Base-by-base conservation (phyloP, 1,140 invertebrate species). In the Saccostrea cuccullata region DNA sequence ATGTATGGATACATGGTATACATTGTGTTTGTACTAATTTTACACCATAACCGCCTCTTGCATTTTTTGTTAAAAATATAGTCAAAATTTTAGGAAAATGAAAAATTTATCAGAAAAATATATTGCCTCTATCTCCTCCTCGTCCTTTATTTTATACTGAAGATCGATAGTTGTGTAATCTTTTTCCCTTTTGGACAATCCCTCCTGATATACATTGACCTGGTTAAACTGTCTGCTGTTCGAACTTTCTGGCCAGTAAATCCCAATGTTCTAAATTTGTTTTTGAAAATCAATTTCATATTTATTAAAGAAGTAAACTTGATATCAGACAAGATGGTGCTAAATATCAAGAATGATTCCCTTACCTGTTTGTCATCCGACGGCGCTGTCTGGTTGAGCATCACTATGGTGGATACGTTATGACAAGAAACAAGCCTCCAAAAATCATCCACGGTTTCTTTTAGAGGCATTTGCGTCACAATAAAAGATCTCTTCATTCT, bases 381-480 rank as follows among this genome's bases (percentile, higher is more conserved):
- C 1, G 67, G 26, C 12, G 12, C 0, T 23, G 13, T 11, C 26
- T 73, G 67, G 26, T 73, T 90, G 0, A 92, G 47, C 67, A 84
- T 90, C 30, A 92, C 87, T 17, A 94, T 90, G 26, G 91, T 90
- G 15, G 85, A 67, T 20, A 92, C 87, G 11, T 91, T 89, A 8
- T 93, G 88, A 13, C 92, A 91, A 64, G 93, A 91, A 15, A 94
- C 87, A 60, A 94, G 88, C 36, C 90, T 85, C 94, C 94, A 94
- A 91, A 94, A 93, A 85, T 94, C 94, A 30, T 92, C 85, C 12
- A 93, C 90, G 6, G 94, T 94, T 47, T 91, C 88, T 26, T 90
- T 67, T 8, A 93, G 89, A 6, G 94, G 94, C 82, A 91, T 92
- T 87, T 94, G 93, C 17, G 93, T 94, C 23, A 91, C 73, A 23